Percentiles rank a stretch among this genome's conserved stretches.
Evolutionary conservation across 2,113 vertebrate species (phyloP).

Genomic region (Pseudorhombus dupliciocellatus): DNA sequence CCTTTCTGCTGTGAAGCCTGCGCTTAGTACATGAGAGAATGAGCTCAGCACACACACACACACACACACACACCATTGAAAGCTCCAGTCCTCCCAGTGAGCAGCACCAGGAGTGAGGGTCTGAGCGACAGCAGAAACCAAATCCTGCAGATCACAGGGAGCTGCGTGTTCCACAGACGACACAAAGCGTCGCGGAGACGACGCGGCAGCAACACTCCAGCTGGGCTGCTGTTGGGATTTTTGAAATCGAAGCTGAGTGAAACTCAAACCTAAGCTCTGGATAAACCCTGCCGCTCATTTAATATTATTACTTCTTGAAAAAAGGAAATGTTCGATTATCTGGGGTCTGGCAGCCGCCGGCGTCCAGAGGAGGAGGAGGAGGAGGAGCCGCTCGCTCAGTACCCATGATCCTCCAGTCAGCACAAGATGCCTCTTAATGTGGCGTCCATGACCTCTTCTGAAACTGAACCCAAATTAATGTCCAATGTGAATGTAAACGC

Average conservation of each 20-base stretch:
- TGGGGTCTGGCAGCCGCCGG: not conserved
- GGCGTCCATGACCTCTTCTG: too few relatives aligned
- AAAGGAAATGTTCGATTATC: not conserved
- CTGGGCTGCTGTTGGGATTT: constrained; percentile 29
- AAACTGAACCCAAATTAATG: too few relatives aligned
- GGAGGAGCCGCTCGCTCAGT: too few relatives aligned
- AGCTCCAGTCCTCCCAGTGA: constrained; percentile 25
- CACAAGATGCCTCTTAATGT: too few relatives aligned
- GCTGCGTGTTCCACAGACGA: not conserved
- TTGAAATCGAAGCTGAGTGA: constrained; percentile 43
- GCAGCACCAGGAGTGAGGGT: constrained; percentile 10
- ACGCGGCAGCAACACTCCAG: constrained; percentile 9
- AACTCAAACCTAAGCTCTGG: constrained; percentile 21
- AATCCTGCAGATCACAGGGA: constrained; percentile 26
- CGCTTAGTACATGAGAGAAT: constrained; percentile 56
- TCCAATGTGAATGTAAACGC: too few relatives aligned
- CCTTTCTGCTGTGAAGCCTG: constrained; percentile 58
- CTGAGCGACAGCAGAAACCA: not conserved
- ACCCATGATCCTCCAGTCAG: too few relatives aligned
- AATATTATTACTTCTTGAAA: not conserved
- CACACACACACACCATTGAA: constrained; percentile 3
- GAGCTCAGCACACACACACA: constrained; percentile 18
- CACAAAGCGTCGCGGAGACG: not conserved
- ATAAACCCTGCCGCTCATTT: constrained; percentile 11
- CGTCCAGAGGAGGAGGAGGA: not conserved